Percentiles rank a stretch among this genome's conserved stretches.
Evolutionary conservation across 2,888 invertebrate genomes (phyloP).

Genomic region (Microctonus hyperodae): DNA sequence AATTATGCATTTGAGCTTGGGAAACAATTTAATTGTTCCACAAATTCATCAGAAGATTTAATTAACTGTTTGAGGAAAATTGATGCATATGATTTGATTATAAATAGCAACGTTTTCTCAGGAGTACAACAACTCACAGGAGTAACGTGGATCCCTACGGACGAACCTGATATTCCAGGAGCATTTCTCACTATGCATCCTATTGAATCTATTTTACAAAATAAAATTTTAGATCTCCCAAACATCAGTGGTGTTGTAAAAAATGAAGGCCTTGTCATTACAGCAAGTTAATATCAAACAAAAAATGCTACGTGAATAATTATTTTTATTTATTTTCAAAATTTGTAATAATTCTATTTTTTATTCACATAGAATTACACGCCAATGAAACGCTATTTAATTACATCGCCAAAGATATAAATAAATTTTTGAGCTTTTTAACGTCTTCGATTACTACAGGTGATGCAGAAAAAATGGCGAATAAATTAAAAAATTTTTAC

Average conservation of each 20-base stretch:
- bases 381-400: slow-evolving; percentile 31
- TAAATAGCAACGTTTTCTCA: slow-evolving; percentile 21
- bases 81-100: slow-evolving; percentile 24
- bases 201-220: slow-evolving; percentile 27
- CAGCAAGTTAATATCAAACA: slow-evolving; percentile 31
- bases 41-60: slow-evolving; percentile 30
- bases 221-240: slow-evolving; percentile 38
- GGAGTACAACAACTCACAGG: slow-evolving; percentile 13
- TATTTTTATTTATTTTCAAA: not conserved
- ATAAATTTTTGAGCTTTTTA: slow-evolving; percentile 21
- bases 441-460: slow-evolving; percentile 9
- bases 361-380: slow-evolving; percentile 29
- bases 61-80: slow-evolving; percentile 40
- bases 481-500: slow-evolving; percentile 33
- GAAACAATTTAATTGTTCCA: slow-evolving; percentile 34
- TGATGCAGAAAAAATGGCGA: slow-evolving; percentile 14
- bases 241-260: slow-evolving; percentile 40
- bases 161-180: slow-evolving; percentile 39
- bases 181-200: slow-evolving; percentile 42
- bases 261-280: slow-evolving; percentile 41
- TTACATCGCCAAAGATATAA: slow-evolving; percentile 19
- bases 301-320: not conserved
- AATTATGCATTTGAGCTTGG: slow-evolving; percentile 33
- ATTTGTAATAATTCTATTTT: slow-evolving; percentile 1
- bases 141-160: slow-evolving; percentile 38